phyloP scores from a whole-genome alignment of 2,113 vertebrate genomes.

The Pygoscelis antarcticus region DNA sequence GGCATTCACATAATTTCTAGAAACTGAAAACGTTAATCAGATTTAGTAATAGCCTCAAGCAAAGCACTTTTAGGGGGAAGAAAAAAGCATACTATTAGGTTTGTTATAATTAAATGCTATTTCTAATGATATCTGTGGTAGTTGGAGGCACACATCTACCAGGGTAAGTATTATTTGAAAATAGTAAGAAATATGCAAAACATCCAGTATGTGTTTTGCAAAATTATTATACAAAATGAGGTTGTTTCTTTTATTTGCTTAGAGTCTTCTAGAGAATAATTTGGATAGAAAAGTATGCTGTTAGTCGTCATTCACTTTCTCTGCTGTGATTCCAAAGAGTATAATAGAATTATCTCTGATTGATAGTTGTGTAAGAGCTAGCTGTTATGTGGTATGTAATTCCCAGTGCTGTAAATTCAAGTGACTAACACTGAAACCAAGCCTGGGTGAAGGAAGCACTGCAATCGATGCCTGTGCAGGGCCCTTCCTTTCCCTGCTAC shows the following conservation, averaged over 20 bases:
- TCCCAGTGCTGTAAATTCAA: neutral
- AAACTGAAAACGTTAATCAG: neutral
- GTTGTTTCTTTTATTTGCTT: neutral
- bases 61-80: neutral
- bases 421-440: neutral
- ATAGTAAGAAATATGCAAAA: neutral
- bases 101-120: neutral
- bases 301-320: neutral
- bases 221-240: neutral
- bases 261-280: neutral
- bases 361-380: neutral
- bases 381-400: neutral
- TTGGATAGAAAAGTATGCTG: neutral
- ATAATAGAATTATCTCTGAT: neutral
- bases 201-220: neutral
- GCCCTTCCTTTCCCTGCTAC: neutral
- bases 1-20: neutral
- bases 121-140: neutral
- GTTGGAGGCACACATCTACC: neutral
- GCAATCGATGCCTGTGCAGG: fast-evolving
- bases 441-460: neutral
- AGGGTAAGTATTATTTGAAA: neutral
- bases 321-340: neutral
- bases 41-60: neutral
- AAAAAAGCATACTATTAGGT: neutral